Base-by-base conservation (phyloP, 1,140 invertebrate species). In the Drosophila truncata region DNA sequence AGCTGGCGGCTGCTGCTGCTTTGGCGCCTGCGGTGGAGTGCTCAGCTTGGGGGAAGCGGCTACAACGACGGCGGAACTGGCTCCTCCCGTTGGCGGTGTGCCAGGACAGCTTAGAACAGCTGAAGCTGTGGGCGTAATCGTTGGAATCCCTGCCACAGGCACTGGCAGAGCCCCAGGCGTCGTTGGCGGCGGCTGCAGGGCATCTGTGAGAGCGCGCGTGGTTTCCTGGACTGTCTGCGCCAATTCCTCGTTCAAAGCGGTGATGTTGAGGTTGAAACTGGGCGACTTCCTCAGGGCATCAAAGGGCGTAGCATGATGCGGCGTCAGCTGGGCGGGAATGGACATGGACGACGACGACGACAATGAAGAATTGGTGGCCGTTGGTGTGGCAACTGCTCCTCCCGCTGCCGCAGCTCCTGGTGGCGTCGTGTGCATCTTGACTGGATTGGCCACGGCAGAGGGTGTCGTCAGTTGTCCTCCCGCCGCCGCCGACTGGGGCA, bases 191-290 rank as follows among this genome's bases (percentile, higher is more conserved):
- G 91, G 73, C 59, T 90, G 91, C 47, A 92, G 59, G 9, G 84
- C 90, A 60, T 92, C 91, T 0, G 90, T 92, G 0, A 92, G 59
- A 0, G 86, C 91, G 1, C 91, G 55, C 0, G 91, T 91, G 11
- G 91, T 92, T 58, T 92, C 91, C 70, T 92, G 91, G 14, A 92
- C 86, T 0, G 91, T 92, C 59, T 91, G 85, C 2, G 92, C 91
- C 31, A 92, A 37, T 29, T 92, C 92, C 54, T 93, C 91, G 49
- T 92, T 92, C 2, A 92, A 46, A 0, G 91, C 90, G 7, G 75
- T 87, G 8, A 91, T 91, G 46, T 93, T 92, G 5, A 92, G 44
- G 72, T 93, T 93, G 27, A 92, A 93, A 31, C 91, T 93, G n/a
- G 92, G 92, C 18, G 92, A 93, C 70, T 92, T 93, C 4, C 92